Percentiles rank a stretch among this genome's conserved stretches.
phyloP scores from a whole-genome alignment of 2,113 vertebrate species.

The Halcyon senegalensis region DNA sequence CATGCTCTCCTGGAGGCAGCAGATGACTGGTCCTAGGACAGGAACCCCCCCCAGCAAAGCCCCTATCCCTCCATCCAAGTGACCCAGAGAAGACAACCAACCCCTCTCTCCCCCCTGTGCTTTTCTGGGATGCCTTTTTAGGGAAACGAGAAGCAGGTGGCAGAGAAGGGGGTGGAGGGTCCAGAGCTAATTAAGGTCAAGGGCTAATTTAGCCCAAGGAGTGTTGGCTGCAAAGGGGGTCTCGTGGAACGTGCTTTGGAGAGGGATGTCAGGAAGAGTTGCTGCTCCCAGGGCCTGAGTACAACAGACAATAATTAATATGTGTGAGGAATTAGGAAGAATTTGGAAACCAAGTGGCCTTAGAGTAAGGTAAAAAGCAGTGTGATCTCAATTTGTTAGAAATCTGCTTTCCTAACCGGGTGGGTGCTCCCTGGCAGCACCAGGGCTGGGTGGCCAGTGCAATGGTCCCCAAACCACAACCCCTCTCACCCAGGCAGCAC shows the following conservation, averaged over 20 bases:
- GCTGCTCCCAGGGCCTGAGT: background rate
- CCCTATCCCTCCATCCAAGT: rapidly evolving
- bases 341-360: constrained; percentile 33
- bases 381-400: background rate
- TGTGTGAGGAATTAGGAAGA: background rate
- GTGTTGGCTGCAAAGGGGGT: background rate
- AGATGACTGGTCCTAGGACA: background rate
- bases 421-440: rapidly evolving
- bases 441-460: background rate
- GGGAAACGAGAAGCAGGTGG: background rate
- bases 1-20: background rate
- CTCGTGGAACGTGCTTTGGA: rapidly evolving
- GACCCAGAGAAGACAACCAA: background rate
- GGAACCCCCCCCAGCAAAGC: rapidly evolving
- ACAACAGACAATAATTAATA: background rate
- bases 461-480: background rate
- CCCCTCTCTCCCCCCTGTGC: background rate
- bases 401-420: background rate
- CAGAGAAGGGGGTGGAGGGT: background rate
- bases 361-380: background rate
- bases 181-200: background rate
- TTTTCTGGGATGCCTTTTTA: background rate
- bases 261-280: background rate
- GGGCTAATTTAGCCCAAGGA: background rate
- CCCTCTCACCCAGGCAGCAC: background rate